Conservation (phyloP, 1,140 invertebrate genomes). For the Drosophila funebris region DNA sequence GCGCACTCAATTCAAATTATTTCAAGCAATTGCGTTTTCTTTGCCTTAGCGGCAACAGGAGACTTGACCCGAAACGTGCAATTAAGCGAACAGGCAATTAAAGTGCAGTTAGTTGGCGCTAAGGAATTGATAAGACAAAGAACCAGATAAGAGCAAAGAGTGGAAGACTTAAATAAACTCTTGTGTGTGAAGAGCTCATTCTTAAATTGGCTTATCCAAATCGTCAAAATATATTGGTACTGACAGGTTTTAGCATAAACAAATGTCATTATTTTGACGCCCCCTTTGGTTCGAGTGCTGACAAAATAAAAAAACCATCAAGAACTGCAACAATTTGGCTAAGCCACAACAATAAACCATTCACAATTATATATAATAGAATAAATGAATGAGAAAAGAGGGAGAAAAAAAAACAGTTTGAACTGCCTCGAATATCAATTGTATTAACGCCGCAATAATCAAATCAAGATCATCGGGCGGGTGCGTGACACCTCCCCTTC, state of each 20-base stretch:
- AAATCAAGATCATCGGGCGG: conserved; percentile 72
- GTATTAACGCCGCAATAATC: conserved; percentile 76
- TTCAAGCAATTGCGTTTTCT: conserved; percentile 69
- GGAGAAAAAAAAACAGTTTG: conserved; percentile 21
- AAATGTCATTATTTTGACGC: conserved; percentile 58
- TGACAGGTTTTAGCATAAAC: conserved; percentile 34
- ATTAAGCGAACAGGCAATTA: conserved; percentile 60
- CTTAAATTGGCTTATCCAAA: conserved; percentile 50
- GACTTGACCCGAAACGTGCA: conserved; percentile 40
- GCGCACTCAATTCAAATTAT: conserved; percentile 74
- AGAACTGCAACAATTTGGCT: conserved; percentile 63
- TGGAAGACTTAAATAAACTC: neutral
- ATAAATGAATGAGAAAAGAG: conserved; percentile 10
- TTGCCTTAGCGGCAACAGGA: no score
- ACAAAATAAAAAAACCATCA: conserved; percentile 68
- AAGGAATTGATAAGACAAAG: conserved; percentile 23
- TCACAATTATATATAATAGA: conserved; percentile 25
- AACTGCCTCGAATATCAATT: conserved; percentile 66
- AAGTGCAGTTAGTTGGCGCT: conserved; percentile 36
- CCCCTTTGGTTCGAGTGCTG: neutral
- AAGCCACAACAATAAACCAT: conserved; percentile 60
- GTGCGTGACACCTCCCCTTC: conserved; percentile 47
- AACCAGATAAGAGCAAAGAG: conserved; percentile 10
- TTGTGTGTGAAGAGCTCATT: conserved; percentile 24
- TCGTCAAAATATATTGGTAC: neutral